Percentiles rank a stretch among this genome's conserved stretches.
Conservation (phyloP, 1,140 invertebrate genomes). For the Scylla paramamosain region DNA sequence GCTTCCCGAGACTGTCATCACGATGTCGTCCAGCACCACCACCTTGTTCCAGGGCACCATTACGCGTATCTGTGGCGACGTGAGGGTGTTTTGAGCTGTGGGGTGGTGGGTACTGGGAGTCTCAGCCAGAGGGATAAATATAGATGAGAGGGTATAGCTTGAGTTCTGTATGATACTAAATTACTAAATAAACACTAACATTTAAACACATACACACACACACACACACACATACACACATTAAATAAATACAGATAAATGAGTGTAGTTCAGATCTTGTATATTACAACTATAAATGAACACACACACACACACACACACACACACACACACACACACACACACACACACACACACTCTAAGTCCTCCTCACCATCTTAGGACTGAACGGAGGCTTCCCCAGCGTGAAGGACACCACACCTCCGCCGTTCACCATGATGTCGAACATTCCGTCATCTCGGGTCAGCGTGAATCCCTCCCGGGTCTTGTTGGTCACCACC, state of each 20-base stretch:
- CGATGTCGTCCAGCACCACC: slow-evolving; percentile 76
- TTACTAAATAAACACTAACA: not conserved
- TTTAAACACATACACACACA: not conserved
- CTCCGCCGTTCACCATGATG: slow-evolving; percentile 97
- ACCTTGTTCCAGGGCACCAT: slow-evolving; percentile 77
- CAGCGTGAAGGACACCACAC: slow-evolving; percentile 96
- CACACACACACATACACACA: slow-evolving; percentile 25
- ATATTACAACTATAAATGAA: not conserved
- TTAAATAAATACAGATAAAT: not conserved
- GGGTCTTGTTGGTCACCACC: slow-evolving; percentile 88
- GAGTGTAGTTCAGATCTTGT: not conserved
- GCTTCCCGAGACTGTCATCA: slow-evolving; percentile 71
- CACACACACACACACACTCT: not conserved
- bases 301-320: slow-evolving; percentile 28
- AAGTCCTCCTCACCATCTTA: slow-evolving; percentile 82
- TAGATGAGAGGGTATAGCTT: not conserved
- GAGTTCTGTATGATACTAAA: not conserved
- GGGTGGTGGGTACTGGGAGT: too few relatives aligned
- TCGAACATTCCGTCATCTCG: slow-evolving; percentile 94
- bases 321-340: slow-evolving; percentile 14
- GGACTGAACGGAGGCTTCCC: slow-evolving; percentile 94
- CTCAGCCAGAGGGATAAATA: too few relatives aligned
- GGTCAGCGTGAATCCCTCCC: slow-evolving; percentile 93
- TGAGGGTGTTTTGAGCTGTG: not conserved
- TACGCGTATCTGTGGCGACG: slow-evolving; percentile 63